Conservation (phyloP, 1,140 invertebrate species). For the Hyles vespertilio region DNA sequence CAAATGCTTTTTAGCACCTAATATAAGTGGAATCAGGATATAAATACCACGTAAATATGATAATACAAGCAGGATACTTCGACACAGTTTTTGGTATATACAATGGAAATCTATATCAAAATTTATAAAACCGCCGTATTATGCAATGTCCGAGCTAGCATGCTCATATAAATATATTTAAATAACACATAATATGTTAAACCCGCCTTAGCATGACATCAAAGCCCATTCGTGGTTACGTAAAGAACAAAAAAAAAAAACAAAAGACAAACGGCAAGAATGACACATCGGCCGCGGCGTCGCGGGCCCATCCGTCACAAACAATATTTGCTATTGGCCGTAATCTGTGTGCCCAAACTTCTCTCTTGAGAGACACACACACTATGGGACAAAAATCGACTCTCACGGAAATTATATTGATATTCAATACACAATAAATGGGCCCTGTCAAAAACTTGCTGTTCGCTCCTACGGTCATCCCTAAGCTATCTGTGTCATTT, state of each 20-base stretch:
- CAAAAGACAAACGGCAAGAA: slow-evolving; percentile 24
- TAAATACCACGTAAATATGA: too few relatives aligned
- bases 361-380: slow-evolving; percentile 50
- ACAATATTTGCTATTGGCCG: slow-evolving; percentile 70
- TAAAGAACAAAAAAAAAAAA: neutral
- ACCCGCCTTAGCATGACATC: too few relatives aligned
- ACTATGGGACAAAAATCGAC: slow-evolving; percentile 72
- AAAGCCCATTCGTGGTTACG: too few relatives aligned
- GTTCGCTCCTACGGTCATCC: slow-evolving; percentile 75
- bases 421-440: slow-evolving; percentile 77
- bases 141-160: too few relatives aligned
- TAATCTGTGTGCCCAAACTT: slow-evolving; percentile 71
- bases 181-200: too few relatives aligned
- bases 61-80: too few relatives aligned
- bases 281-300: slow-evolving; percentile 30
- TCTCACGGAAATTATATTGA: slow-evolving; percentile 75
- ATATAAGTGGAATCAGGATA: too few relatives aligned
- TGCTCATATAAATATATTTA: neutral
- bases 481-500: slow-evolving; percentile 75
- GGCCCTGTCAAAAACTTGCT: slow-evolving; percentile 74
- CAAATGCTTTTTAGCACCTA: too few relatives aligned
- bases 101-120: too few relatives aligned
- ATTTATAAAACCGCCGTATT: too few relatives aligned
- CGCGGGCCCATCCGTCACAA: slow-evolving; percentile 44
- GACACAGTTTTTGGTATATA: too few relatives aligned